phyloP scores from a whole-genome alignment of 2,888 invertebrate genomes.

The Odontocerum albicorne region DNA sequence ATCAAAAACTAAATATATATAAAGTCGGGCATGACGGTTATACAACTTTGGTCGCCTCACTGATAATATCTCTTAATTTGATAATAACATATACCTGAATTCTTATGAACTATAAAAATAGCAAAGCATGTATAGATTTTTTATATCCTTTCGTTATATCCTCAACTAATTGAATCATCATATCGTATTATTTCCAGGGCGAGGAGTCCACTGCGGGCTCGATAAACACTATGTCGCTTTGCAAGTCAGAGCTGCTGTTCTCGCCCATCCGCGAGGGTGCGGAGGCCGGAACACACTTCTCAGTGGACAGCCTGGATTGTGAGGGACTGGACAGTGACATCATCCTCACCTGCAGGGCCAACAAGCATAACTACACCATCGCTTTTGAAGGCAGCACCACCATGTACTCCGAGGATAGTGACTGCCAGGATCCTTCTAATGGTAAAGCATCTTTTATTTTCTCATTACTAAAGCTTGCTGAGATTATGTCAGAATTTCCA shows the following conservation, averaged over 20 bases:
- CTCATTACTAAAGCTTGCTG: too few species aligned
- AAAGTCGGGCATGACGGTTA: too few species aligned
- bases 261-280: constrained; percentile 85
- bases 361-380: constrained; percentile 93
- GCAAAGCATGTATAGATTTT: too few species aligned
- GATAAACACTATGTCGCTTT: constrained; percentile 82
- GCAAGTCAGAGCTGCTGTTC: constrained; percentile 88
- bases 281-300: constrained; percentile 72
- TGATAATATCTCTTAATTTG: too few species aligned
- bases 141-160: too few species aligned
- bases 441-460: too few species aligned
- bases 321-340: constrained; percentile 82
- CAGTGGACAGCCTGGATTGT: constrained; percentile 89
- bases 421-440: constrained; percentile 49
- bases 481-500: too few species aligned
- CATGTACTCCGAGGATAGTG: constrained; percentile 83
- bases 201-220: constrained; percentile 76
- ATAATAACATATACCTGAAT: too few species aligned
- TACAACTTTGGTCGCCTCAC: too few species aligned
- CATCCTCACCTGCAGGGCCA: constrained; percentile 87
- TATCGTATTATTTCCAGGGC: constrained; percentile 54
- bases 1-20: too few species aligned
- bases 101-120: too few species aligned
- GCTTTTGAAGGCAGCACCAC: constrained; percentile 89
- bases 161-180: too few species aligned